phyloP scores from a whole-genome alignment of 2,888 invertebrate genomes.

The Euplexia lucipara region DNA sequence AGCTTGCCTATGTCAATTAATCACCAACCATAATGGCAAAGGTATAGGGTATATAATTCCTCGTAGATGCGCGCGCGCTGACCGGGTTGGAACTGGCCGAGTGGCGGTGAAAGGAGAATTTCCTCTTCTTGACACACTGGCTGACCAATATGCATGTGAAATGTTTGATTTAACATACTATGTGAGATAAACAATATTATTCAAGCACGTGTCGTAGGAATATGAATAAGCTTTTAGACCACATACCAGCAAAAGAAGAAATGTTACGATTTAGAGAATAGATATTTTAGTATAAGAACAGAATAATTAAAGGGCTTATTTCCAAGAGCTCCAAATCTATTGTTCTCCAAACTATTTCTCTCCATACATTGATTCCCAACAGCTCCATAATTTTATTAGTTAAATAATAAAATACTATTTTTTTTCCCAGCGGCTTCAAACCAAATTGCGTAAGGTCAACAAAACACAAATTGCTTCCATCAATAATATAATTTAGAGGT shows the following conservation, averaged over 20 bases:
- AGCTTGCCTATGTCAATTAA: constrained; percentile 11
- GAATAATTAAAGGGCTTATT: no score
- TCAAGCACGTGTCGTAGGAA: constrained; percentile 7
- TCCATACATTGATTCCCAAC: no score
- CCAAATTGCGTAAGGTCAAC: no score
- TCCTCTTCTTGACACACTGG: constrained; percentile 54
- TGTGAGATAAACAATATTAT: constrained; percentile 35
- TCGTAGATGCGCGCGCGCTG: constrained; percentile 41
- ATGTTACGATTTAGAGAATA: background rate
- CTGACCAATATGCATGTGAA: constrained; percentile 55
- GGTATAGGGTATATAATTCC: constrained; percentile 8
- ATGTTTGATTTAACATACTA: constrained; percentile 48
- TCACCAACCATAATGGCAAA: constrained; percentile 20
- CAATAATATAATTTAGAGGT: no score
- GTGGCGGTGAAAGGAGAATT: constrained; percentile 73
- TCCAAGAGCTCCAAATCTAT: no score
- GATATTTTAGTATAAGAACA: background rate
- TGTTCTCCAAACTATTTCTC: no score
- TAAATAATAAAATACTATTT: no score
- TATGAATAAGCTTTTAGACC: background rate
- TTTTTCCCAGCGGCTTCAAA: no score
- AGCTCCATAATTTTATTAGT: no score
- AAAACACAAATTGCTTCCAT: no score
- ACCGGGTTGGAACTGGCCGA: constrained; percentile 67
- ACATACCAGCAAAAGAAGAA: background rate